phyloP scores from a whole-genome alignment of 2,113 vertebrate species.

The Vombatus ursinus region DNA sequence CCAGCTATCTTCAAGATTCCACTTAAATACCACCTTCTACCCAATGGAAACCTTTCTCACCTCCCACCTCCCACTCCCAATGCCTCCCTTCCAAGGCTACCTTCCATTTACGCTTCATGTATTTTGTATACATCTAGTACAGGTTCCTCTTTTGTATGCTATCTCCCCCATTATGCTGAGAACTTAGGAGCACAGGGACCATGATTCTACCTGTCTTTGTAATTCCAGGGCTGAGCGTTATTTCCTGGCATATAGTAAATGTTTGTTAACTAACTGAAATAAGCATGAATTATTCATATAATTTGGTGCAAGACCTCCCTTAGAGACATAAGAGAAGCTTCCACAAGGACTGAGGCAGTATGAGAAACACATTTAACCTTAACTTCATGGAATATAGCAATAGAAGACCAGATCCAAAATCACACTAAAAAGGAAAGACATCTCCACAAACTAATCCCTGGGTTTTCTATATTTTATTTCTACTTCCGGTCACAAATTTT shows the following conservation, averaged over 20 bases:
- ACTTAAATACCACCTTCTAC: neutral
- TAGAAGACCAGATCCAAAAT: neutral
- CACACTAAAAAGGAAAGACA: neutral
- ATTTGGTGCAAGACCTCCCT: neutral
- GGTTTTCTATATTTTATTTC: neutral
- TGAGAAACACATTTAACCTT: neutral
- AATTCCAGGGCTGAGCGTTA: neutral
- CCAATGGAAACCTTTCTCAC: neutral
- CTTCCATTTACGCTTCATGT: neutral
- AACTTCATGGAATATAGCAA: neutral
- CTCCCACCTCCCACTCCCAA: neutral
- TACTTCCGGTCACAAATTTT: neutral
- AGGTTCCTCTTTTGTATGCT: neutral
- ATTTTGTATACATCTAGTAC: neutral
- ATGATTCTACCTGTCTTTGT: neutral
- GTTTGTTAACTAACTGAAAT: neutral
- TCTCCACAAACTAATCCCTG: neutral
- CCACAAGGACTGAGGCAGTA: neutral
- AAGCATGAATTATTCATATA: neutral
- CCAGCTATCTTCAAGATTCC: neutral
- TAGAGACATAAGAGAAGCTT: neutral
- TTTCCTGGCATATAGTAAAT: too few species aligned
- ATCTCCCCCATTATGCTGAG: neutral
- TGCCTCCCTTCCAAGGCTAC: neutral
- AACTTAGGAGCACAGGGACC: neutral